Evolutionary conservation across 2,888 invertebrate genomes (phyloP).

Genomic region (Phytoseiulus persimilis): DNA sequence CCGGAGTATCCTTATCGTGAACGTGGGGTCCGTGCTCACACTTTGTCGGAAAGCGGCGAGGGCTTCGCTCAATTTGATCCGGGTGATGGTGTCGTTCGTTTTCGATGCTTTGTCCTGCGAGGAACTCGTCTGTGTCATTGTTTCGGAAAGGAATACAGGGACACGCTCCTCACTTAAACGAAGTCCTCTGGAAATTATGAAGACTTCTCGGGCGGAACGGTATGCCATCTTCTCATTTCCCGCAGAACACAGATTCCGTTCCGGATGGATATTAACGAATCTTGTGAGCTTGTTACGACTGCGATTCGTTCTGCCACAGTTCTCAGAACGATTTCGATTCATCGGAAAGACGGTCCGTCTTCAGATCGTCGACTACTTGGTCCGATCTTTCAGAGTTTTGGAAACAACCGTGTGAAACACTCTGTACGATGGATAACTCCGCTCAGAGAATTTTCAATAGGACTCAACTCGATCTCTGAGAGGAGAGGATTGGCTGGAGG

Average conservation of each 20-base stretch:
- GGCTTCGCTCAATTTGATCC: neutral
- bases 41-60: neutral
- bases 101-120: neutral
- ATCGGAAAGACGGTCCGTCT: neutral
- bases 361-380: neutral
- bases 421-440: neutral
- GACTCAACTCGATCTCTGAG: too few species aligned
- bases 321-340: neutral
- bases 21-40: neutral
- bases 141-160: neutral
- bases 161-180: neutral
- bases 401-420: neutral
- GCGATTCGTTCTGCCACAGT: neutral
- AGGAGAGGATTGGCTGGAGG: too few species aligned
- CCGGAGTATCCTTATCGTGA: neutral
- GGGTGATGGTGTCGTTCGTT: neutral
- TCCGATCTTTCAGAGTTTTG: neutral
- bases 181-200: neutral
- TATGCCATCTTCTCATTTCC: neutral
- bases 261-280: neutral
- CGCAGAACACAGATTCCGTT: neutral
- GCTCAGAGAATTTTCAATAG: neutral
- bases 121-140: neutral
- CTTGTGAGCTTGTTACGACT: neutral
- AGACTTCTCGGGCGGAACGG: neutral